Conservation (phyloP, 2,888 invertebrate genomes). For the Pegoplata infirma region DNA sequence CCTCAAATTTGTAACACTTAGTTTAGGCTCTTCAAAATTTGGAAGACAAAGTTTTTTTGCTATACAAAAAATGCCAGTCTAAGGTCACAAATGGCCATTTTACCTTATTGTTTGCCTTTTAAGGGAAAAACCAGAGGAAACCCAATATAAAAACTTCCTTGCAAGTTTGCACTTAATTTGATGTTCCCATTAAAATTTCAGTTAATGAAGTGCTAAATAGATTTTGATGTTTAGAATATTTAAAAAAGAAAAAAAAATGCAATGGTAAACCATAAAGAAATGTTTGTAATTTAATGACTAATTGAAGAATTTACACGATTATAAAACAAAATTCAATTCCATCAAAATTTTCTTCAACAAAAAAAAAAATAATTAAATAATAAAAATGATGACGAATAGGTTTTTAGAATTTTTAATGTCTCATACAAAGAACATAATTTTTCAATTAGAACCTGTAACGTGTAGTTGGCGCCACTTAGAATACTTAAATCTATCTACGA, state of each 20-base stretch:
- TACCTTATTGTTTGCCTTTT: no score
- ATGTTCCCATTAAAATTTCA: slow-evolving; percentile 6
- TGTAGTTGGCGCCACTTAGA: slow-evolving; percentile 45
- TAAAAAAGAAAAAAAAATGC: slow-evolving; percentile 23
- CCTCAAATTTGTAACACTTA: no score
- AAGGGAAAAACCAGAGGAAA: no score
- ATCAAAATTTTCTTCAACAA: slow-evolving; percentile 13
- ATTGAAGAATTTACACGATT: slow-evolving; percentile 25
- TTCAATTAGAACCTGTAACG: slow-evolving; percentile 54
- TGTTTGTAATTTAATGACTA: slow-evolving; percentile 24
- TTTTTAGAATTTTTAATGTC: slow-evolving; percentile 37
- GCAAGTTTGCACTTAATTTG: no score
- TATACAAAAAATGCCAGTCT: no score
- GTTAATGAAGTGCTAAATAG: slow-evolving; percentile 39
- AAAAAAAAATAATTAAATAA: no score
- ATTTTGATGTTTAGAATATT: slow-evolving; percentile 10
- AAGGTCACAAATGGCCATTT: no score
- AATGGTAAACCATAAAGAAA: no score
- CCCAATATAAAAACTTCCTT: no score
- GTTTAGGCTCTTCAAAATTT: no score
- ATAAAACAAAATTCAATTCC: slow-evolving; percentile 13
- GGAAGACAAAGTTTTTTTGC: no score
- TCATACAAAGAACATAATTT: slow-evolving; percentile 53
- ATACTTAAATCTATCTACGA: slow-evolving; percentile 16
- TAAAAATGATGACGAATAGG: slow-evolving; percentile 49